These are phyloP conservation scores for Nyctibius bracteatus DNA, from an alignment of 2,113 vertebrate genomes.

Conservation along the genomic window DNA sequence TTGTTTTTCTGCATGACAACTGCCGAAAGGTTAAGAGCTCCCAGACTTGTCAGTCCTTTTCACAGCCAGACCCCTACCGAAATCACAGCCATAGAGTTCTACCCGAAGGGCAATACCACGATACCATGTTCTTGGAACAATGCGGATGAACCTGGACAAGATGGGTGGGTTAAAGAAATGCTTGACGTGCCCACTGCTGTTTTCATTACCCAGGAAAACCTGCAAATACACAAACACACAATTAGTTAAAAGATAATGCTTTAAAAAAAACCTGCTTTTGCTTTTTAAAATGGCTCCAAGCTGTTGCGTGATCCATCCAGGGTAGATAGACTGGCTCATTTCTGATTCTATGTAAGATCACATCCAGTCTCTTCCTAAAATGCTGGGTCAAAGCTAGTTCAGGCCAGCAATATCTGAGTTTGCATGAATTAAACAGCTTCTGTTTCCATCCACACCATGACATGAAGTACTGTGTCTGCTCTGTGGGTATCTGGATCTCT, in stretches of 20 bases:
- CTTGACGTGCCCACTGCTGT: slow-evolving; percentile 76
- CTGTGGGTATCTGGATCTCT: background rate
- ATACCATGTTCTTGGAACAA: slow-evolving; percentile 86
- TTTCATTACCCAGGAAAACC: slow-evolving; percentile 84
- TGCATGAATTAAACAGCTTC: background rate
- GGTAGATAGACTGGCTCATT: background rate
- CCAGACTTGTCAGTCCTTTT: background rate
- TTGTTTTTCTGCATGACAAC: background rate
- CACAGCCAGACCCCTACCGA: slow-evolving; percentile 36
- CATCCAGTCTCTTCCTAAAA: background rate
- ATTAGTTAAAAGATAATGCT: background rate
- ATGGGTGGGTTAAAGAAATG: slow-evolving; percentile 91
- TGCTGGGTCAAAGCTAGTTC: background rate
- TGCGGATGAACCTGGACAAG: slow-evolving; percentile 85
- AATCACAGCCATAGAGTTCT: slow-evolving; percentile 91
- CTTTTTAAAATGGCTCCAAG: background rate
- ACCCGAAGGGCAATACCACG: slow-evolving; percentile 85
- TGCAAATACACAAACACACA: slow-evolving; percentile 63
- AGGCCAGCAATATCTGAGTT: background rate
- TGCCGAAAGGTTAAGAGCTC: background rate
- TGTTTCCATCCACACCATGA: background rate
- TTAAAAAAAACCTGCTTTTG: accelerated
- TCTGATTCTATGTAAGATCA: background rate
- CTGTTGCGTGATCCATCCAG: background rate
- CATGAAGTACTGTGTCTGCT: background rate